Evolutionary conservation across 2,888 invertebrate genomes (phyloP), one percentile per base, ranked within the genome.

Genomic region (Euproctis similis): DNA sequence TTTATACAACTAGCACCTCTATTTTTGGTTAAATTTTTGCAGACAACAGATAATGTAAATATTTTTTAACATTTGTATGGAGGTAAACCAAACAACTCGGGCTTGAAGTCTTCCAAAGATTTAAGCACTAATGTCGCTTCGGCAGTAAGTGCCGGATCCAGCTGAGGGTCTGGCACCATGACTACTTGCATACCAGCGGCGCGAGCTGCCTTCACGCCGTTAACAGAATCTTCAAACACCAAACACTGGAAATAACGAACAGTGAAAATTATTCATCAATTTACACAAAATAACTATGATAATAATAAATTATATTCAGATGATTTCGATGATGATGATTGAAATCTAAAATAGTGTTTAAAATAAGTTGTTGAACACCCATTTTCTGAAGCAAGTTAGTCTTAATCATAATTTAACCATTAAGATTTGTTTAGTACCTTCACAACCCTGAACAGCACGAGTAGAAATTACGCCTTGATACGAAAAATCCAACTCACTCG

Each of bases 171-270:
- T 0, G 94, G 94, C 7, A 94, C 89, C 91, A 94, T 91, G 0
- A 94, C 88, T 0, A 89, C 90, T 61, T 93, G 93, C 96, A 96
- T 96, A 3, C 92, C 92, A 4, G 96, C 96, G 2, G 88, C 86
- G 5, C 85, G 64, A 0, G 91, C 96, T 1, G 93, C 93, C 36
- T 77, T 74, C 0, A 96, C 93, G 1, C 97, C 97, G 68, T 95
- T 95, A 0, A 93, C 88, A 0, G 97, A 92, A 74, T 97, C 97
- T 75, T 97, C 97, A 63, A 96, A 94, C 1, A 95, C 95, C 33
- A 96, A 72, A 55, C 93, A 93, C 90, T 91, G 72, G 20, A 63
- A 56, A 14, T 8, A 17, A 14, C 7, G 8, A 12, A 12, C 8
- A 1, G 2, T 2, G 2, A 19, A 4, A 14, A 14, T 14, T 14